These are phyloP conservation scores for Euzophera pinguis DNA, from an alignment of 2,888 invertebrate species.

Conservation along the genomic window DNA sequence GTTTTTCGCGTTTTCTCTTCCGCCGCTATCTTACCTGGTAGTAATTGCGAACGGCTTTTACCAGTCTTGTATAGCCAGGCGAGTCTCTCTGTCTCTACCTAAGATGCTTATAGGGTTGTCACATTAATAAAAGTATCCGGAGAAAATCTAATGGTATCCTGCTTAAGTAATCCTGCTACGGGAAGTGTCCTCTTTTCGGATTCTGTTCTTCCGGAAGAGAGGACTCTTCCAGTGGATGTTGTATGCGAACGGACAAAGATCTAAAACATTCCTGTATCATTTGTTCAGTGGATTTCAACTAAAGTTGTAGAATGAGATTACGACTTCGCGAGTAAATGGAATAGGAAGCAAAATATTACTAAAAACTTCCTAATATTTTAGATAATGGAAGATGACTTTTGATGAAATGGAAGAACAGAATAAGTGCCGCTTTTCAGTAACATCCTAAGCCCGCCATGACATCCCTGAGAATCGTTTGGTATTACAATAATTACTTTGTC, in stretches of 20 bases:
- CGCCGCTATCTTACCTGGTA: slow-evolving; percentile 14
- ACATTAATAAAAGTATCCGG: not conserved
- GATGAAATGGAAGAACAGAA: no score
- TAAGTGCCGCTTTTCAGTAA: not conserved
- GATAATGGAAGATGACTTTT: no score
- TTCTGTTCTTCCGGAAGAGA: no score
- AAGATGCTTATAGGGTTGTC: not conserved
- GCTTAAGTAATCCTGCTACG: not conserved
- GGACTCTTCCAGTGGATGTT: no score
- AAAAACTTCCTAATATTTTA: no score
- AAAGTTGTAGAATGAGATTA: no score
- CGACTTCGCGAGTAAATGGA: no score
- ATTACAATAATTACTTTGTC: not conserved
- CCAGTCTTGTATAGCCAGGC: not conserved
- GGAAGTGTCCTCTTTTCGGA: no score
- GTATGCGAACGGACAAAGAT: no score
- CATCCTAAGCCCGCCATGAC: not conserved
- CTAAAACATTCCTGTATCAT: no score
- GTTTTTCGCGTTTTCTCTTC: slow-evolving; percentile 46
- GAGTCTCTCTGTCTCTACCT: not conserved
- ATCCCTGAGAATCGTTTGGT: not conserved
- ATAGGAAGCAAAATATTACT: no score
- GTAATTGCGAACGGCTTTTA: slow-evolving; percentile 4
- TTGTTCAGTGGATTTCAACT: no score
- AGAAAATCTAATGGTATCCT: not conserved